A percentile compares a stretch with the other conserved stretches of the same genome.
Conservation (phyloP, 2,888 invertebrate genomes). For the Colostygia pectinataria region DNA sequence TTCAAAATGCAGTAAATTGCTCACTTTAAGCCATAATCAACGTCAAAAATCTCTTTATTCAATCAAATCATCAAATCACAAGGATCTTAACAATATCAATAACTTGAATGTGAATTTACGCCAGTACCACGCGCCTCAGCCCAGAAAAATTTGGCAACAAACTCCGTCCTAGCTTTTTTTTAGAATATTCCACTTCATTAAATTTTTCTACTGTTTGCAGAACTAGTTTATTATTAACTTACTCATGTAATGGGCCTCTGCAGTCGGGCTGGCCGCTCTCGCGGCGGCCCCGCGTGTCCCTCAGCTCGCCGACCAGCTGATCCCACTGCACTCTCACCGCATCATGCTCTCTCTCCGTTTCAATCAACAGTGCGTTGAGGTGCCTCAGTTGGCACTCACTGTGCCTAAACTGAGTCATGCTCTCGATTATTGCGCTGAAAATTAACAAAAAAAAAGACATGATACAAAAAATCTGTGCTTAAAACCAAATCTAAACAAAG, state of each 20-base stretch:
- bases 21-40: too few relatives aligned
- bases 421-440: conserved; percentile 55
- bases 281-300: conserved; percentile 34
- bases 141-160: too few relatives aligned
- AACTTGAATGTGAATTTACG: too few relatives aligned
- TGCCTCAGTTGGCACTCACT: conserved; percentile 47
- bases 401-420: conserved; percentile 43
- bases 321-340: conserved; percentile 52
- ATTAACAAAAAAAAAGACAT: neutral
- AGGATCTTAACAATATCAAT: too few relatives aligned
- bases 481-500: neutral
- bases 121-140: too few relatives aligned
- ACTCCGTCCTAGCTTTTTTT: too few relatives aligned
- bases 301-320: conserved; percentile 40
- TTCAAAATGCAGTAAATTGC: too few relatives aligned
- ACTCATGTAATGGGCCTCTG: conserved; percentile 50
- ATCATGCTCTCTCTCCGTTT: conserved; percentile 44
- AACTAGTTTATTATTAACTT: conserved; percentile 24
- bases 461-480: too few relatives aligned
- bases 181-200: too few relatives aligned
- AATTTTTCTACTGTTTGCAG: too few relatives aligned
- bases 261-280: conserved; percentile 35
- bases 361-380: conserved; percentile 39
- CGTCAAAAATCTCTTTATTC: too few relatives aligned
- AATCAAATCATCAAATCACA: too few relatives aligned